These are phyloP conservation scores for Polydrusus tereticollis DNA, from an alignment of 2,888 invertebrate species.

Conservation along the genomic window DNA sequence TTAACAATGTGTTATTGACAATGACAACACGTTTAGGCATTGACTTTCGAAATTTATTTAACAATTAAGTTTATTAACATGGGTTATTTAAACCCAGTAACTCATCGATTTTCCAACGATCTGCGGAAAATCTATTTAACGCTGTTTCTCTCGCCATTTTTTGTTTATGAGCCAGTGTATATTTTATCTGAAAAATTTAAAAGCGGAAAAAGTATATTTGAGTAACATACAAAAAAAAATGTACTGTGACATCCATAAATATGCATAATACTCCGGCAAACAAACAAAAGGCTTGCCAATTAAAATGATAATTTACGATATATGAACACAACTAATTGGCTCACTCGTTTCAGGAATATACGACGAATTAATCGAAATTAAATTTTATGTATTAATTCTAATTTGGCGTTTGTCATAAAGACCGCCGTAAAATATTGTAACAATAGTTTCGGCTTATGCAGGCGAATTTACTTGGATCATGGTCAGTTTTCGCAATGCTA, in stretches of 20 bases:
- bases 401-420: slow-evolving; percentile 27
- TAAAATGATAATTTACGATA: slow-evolving; percentile 30
- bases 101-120: no score
- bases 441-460: slow-evolving; percentile 24
- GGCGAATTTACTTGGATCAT: neutral
- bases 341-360: slow-evolving; percentile 21
- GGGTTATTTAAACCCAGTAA: no score
- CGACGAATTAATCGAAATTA: slow-evolving; percentile 30
- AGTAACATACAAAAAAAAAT: neutral
- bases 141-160: no score
- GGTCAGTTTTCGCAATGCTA: slow-evolving; percentile 15
- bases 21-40: no score
- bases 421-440: slow-evolving; percentile 32
- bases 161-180: no score
- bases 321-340: slow-evolving; percentile 36
- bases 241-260: slow-evolving; percentile 25
- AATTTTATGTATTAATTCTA: slow-evolving; percentile 40
- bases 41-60: no score
- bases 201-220: neutral
- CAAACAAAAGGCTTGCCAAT: slow-evolving; percentile 24
- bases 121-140: no score
- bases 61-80: no score
- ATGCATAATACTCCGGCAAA: slow-evolving; percentile 2
- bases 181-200: neutral
- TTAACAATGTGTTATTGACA: no score